Evolutionary conservation across 2,888 invertebrate species (phyloP).

Genomic region (Gortyna flavago): DNA sequence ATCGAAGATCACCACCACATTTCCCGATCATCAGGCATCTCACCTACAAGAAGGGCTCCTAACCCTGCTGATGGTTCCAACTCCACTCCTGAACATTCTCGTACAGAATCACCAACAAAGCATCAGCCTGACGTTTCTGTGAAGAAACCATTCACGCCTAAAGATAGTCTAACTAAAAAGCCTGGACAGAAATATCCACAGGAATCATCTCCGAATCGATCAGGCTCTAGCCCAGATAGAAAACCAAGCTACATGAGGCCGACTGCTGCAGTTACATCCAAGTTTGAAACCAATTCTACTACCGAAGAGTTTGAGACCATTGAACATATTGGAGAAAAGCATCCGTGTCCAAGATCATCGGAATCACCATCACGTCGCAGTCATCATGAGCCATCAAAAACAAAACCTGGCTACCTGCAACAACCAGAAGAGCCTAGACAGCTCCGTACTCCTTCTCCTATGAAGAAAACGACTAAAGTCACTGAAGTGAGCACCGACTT

Average conservation of each 20-base stretch:
- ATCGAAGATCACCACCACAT: constrained; percentile 36
- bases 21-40: constrained; percentile 13
- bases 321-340: constrained; percentile 34
- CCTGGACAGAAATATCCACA: constrained; percentile 35
- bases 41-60: constrained; percentile 36
- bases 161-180: constrained; percentile 24
- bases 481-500: constrained; percentile 74
- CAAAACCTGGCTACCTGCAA: constrained; percentile 42
- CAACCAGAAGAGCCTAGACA: constrained; percentile 66
- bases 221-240: constrained; percentile 66
- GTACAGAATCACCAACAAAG: constrained; percentile 35
- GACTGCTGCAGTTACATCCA: constrained; percentile 55
- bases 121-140: constrained; percentile 20
- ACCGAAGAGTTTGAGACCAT: constrained; percentile 57
- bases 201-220: constrained; percentile 40
- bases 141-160: constrained; percentile 19
- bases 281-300: constrained; percentile 57
- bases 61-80: constrained; percentile 22
- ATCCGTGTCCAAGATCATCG: constrained; percentile 49
- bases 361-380: constrained; percentile 53
- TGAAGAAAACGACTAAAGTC: constrained; percentile 67
- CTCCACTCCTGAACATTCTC: constrained; percentile 10
- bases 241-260: constrained; percentile 62
- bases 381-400: constrained; percentile 44
- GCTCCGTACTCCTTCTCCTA: constrained; percentile 71